These are phyloP conservation scores for Calameuta filiformis DNA, from an alignment of 2,888 invertebrate species.

Conservation along the genomic window DNA sequence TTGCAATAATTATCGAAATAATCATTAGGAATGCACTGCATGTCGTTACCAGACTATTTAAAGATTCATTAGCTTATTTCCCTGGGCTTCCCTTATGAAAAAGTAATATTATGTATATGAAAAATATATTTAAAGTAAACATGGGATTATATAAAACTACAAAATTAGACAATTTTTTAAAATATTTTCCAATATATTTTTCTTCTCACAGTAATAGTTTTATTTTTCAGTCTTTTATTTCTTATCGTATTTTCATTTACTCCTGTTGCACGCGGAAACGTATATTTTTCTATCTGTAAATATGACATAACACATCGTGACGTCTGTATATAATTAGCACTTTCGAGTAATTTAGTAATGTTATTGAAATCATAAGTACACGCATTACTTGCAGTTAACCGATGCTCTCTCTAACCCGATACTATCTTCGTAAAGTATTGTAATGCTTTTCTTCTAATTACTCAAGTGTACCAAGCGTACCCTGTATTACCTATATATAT, in stretches of 20 bases:
- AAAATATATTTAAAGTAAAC: too few relatives aligned
- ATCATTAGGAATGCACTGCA: not conserved
- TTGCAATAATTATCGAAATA: not conserved
- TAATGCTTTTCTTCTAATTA: constrained; percentile 46
- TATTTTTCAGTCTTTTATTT: too few relatives aligned
- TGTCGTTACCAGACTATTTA: not conserved
- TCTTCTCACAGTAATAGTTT: too few relatives aligned
- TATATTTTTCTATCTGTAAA: not conserved
- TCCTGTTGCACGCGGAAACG: not conserved
- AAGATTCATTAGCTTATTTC: constrained; percentile 14
- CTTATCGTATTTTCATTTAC: not conserved
- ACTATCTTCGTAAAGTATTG: constrained; percentile 33
- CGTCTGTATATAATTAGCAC: not conserved
- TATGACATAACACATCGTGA: not conserved
- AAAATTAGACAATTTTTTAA: too few relatives aligned
- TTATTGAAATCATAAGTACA: not conserved
- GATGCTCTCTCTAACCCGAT: not conserved
- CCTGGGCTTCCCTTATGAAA: not conserved
- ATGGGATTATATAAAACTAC: too few relatives aligned
- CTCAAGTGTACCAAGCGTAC: constrained; percentile 27
- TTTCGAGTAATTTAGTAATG: not conserved
- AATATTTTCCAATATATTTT: too few relatives aligned
- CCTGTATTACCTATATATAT: constrained; percentile 23
- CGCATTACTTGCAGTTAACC: not conserved
- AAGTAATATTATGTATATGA: too few relatives aligned